These are phyloP conservation scores for Musca vetustissima DNA, from an alignment of 1,140 invertebrate species.

Conservation along the genomic window DNA sequence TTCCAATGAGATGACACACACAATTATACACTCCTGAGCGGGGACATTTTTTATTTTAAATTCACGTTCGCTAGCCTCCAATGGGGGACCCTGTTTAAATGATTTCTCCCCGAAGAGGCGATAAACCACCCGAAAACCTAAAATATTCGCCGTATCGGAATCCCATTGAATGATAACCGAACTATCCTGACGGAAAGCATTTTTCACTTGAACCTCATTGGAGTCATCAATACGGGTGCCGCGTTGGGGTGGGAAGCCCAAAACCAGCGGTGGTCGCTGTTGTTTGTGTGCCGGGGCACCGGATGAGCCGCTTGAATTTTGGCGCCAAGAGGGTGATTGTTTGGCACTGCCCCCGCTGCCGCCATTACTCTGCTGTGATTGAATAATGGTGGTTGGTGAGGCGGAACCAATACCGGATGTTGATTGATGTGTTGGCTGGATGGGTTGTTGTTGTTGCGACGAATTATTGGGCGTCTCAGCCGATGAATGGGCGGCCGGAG, in stretches of 20 bases:
- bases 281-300: conserved; percentile 58
- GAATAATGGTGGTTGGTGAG: neutral
- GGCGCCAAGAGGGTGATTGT: conserved; percentile 44
- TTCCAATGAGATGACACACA: conserved; percentile 87
- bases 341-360: conserved; percentile 29
- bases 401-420: conserved; percentile 17
- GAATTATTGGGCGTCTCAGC: neutral
- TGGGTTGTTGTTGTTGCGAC: conserved; percentile 29
- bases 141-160: conserved; percentile 78
- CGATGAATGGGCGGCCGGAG: neutral
- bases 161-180: conserved; percentile 91
- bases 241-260: conserved; percentile 68
- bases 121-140: conserved; percentile 88
- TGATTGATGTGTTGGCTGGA: conserved; percentile 50
- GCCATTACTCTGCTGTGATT: neutral
- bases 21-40: conserved; percentile 87
- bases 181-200: conserved; percentile 82
- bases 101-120: conserved; percentile 85
- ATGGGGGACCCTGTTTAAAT: conserved; percentile 84
- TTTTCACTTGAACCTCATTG: conserved; percentile 80
- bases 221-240: conserved; percentile 61
- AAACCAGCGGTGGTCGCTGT: conserved; percentile 69
- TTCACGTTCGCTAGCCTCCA: conserved; percentile 84
- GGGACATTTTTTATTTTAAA: conserved; percentile 92
- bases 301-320: conserved; percentile 33